Conservation (phyloP, 2,888 invertebrate species). For the Cacoxenus indagator region DNA sequence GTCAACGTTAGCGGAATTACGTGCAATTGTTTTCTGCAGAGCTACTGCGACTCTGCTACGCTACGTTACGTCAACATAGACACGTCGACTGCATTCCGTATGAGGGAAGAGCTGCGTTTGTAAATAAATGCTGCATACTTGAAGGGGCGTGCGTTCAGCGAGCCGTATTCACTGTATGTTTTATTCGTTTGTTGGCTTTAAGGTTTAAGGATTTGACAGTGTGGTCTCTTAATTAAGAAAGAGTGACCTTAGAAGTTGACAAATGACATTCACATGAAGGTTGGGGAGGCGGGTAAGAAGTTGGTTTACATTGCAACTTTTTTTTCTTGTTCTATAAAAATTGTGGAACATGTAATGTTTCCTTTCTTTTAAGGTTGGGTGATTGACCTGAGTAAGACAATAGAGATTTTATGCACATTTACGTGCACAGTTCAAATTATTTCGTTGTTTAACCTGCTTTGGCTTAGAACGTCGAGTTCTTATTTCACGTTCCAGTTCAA, state of each 20-base stretch:
- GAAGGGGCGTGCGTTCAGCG: slow-evolving; percentile 2
- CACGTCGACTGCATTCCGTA: slow-evolving; percentile 61
- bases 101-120: slow-evolving; percentile 33
- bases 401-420: too few relatives aligned
- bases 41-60: slow-evolving; percentile 36
- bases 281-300: too few relatives aligned
- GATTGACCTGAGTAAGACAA: too few relatives aligned
- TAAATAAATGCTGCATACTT: slow-evolving; percentile 11
- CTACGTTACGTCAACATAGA: slow-evolving; percentile 52
- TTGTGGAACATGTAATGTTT: too few relatives aligned
- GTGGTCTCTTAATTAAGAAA: slow-evolving; percentile 2
- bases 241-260: neutral
- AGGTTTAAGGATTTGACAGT: neutral
- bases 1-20: slow-evolving; percentile 60
- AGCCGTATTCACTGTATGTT: neutral
- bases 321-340: too few relatives aligned
- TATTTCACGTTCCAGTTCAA: too few relatives aligned
- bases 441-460: too few relatives aligned
- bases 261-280: neutral
- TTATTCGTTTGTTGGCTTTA: slow-evolving; percentile 1
- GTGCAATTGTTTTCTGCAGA: slow-evolving; percentile 65
- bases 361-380: too few relatives aligned
- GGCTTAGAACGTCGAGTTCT: too few relatives aligned
- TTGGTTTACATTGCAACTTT: too few relatives aligned
- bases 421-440: too few relatives aligned